phyloP scores from a whole-genome alignment of 2,888 invertebrate genomes.

The Drosophila nr. perissopoda region DNA sequence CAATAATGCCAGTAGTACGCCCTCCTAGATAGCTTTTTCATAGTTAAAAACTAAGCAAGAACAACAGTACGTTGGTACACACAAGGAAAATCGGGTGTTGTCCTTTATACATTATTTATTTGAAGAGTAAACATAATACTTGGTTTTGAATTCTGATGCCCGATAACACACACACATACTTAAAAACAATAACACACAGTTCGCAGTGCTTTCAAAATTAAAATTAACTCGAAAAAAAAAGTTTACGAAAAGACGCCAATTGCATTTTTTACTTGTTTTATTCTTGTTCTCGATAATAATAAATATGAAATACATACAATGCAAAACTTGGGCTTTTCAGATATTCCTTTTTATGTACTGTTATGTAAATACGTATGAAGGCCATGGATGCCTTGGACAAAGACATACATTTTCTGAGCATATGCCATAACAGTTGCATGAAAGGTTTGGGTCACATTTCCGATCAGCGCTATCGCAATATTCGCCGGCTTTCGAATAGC shows the following conservation, averaged over 20 bases:
- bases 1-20: slow-evolving; percentile 39
- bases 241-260: slow-evolving; percentile 10
- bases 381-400: background rate
- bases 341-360: background rate
- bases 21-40: slow-evolving; percentile 46
- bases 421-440: background rate
- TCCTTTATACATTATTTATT: slow-evolving; percentile 65
- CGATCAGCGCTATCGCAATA: background rate
- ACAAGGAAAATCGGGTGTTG: slow-evolving; percentile 30
- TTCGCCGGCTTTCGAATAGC: background rate
- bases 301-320: slow-evolving; percentile 44
- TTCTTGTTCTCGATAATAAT: slow-evolving; percentile 58
- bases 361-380: background rate
- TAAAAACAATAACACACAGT: slow-evolving; percentile 24
- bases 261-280: slow-evolving; percentile 51
- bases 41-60: slow-evolving; percentile 29
- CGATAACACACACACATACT: slow-evolving; percentile 18
- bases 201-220: slow-evolving; percentile 53
- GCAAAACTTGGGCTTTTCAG: background rate
- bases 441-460: background rate
- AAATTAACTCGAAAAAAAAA: slow-evolving; percentile 12
- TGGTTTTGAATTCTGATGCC: slow-evolving; percentile 14
- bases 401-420: background rate
- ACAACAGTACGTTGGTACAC: slow-evolving; percentile 8
- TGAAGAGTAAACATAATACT: slow-evolving; percentile 28